phyloP scores from a whole-genome alignment of 2,113 vertebrate species.

The Arothron firmamentum region DNA sequence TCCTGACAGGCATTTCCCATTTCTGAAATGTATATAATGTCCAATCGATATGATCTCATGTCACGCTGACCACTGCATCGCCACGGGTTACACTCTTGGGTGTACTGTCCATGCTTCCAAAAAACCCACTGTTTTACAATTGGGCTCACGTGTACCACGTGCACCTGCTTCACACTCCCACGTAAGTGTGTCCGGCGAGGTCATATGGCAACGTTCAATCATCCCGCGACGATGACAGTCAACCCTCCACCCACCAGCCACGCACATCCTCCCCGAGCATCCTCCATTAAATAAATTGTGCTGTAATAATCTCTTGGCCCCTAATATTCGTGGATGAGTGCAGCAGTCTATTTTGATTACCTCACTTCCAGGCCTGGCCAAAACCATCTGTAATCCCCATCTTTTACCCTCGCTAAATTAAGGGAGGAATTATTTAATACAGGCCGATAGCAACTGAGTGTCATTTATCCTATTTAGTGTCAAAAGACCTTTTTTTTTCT shows the following conservation, averaged over 20 bases:
- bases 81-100: conserved; percentile 52
- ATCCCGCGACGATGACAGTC: conserved; percentile 55
- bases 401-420: conserved; percentile 70
- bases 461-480: conserved; percentile 36
- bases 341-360: conserved; percentile 75
- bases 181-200: conserved; percentile 50
- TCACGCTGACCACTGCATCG: conserved; percentile 41
- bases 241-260: conserved; percentile 55
- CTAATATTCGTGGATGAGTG: conserved; percentile 72
- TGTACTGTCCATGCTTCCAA: conserved; percentile 23
- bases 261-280: conserved; percentile 60
- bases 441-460: conserved; percentile 35
- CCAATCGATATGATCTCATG: conserved; percentile 60
- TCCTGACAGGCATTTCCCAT: conserved; percentile 42
- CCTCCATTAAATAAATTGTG: conserved; percentile 82
- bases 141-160: conserved; percentile 24
- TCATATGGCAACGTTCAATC: conserved; percentile 64
- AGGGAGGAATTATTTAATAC: conserved; percentile 63
- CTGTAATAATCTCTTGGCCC: conserved; percentile 77
- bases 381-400: conserved; percentile 69
- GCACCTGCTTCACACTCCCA: conserved; percentile 43
- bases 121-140: conserved; percentile 23
- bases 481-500: conserved; percentile 13
- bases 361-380: conserved; percentile 70
- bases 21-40: conserved; percentile 64